phyloP scores from a whole-genome alignment of 1,140 invertebrate species.

The Elymnias hypermnestra region DNA sequence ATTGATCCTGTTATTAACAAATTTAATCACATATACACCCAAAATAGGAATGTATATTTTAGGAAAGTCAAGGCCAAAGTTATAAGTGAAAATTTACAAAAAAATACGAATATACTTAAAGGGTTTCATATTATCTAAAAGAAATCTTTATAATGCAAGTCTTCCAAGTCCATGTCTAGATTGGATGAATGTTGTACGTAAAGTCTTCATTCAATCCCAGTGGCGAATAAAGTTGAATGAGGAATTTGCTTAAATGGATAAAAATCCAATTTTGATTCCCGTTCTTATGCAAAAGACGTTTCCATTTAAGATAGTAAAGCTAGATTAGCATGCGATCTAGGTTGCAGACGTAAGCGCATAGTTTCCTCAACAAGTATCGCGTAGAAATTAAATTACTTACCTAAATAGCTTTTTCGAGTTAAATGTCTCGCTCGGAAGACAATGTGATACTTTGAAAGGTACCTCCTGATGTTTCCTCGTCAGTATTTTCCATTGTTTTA shows the following conservation, averaged over 20 bases:
- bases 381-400: conserved; percentile 56
- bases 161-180: neutral
- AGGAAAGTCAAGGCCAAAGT: no score
- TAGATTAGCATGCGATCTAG: conserved; percentile 42
- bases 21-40: no score
- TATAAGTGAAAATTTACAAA: no score
- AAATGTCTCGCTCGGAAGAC: conserved; percentile 38
- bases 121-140: no score
- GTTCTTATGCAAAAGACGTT: conserved; percentile 43
- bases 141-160: neutral
- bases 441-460: conserved; percentile 45
- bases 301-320: conserved; percentile 42
- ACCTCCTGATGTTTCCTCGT: conserved; percentile 32
- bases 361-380: conserved; percentile 41
- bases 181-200: conserved; percentile 5
- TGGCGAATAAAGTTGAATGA: conserved; percentile 25
- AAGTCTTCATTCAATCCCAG: conserved; percentile 19
- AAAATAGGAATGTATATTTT: no score
- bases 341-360: conserved; percentile 41
- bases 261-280: conserved; percentile 46
- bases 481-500: conserved; percentile 38
- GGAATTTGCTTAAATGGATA: conserved; percentile 39
- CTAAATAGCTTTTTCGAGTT: conserved; percentile 54
- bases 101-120: no score
- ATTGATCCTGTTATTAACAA: no score